Base-by-base conservation (phyloP, 2,888 invertebrate genomes). In the Drosophila atripex region DNA sequence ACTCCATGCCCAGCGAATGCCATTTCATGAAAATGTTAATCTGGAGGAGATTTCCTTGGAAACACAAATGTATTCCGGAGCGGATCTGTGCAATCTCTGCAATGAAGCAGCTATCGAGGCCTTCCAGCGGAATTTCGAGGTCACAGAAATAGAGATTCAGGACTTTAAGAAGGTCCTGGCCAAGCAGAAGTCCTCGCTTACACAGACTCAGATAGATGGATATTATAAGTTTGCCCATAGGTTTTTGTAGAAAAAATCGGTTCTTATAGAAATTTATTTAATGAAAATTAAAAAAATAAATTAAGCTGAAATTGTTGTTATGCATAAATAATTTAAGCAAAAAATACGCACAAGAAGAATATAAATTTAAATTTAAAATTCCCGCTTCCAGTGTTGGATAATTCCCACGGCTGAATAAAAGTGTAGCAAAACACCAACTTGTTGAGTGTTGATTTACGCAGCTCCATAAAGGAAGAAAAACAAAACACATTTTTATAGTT, bases 51-150 rank as follows among this genome's bases (percentile, higher is more conserved):
- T 94, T 39, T 93, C 93, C 1, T 49, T 76, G 5, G 82, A 77
- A 57, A 94, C 94, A 0, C 89, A 92, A 14, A 93, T 82, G 57
- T 94, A 90, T 83, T 93, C 94, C 16, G 94, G 94, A n/a, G 94
- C 94, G 14, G 94, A 94, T 89, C 88, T 94, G 21, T 92, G 93
- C 76, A 93, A 93, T 89, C 88, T 94, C 6, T 93, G 94, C 78
- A 93, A 93, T 79, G 94, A 94, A 91, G 94, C 95, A 2, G 95
- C 93, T 23, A 85, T 95, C 64, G 84, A 90, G 73, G 94, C 95
- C 1, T 91, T 95, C 72, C 92, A 93, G 45, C 92, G 92, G 43
- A 90, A 93, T 75, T 92, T 91, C 70, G 73, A 90, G 49, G 89
- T 84, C 1, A 63, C 78, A 3, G 51, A 76, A 39, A 90, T 93